A percentile compares a stretch with the other conserved stretches of the same genome.
Evolutionary conservation across 2,888 invertebrate genomes (phyloP).

Genomic region (Chymomyza caudatula): DNA sequence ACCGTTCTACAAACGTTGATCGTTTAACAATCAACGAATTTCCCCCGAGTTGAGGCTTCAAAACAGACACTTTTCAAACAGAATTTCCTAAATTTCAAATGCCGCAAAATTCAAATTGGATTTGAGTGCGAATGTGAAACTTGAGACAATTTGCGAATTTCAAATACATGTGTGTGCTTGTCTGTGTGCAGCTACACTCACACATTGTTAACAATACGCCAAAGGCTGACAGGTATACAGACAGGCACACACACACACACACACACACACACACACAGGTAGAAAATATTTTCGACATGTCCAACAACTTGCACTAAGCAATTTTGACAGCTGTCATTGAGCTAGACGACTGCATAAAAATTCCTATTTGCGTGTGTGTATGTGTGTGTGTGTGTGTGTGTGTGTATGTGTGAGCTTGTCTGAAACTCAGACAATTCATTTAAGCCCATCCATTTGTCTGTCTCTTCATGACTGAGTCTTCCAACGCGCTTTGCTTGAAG

Average conservation of each 20-base stretch:
- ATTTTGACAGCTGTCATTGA: conserved; percentile 68
- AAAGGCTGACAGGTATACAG: neutral
- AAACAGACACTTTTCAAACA: conserved; percentile 19
- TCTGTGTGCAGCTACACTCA: neutral
- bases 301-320: conserved; percentile 52
- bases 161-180: neutral
- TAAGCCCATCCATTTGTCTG: neutral
- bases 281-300: conserved; percentile 40
- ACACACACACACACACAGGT: neutral
- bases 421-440: neutral
- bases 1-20: neutral
- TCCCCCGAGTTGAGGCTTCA: conserved; percentile 35
- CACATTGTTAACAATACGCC: neutral
- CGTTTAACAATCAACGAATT: conserved; percentile 44
- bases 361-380: neutral
- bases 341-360: conserved; percentile 36
- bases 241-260: neutral
- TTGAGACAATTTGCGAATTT: neutral
- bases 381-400: neutral
- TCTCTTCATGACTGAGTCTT: neutral
- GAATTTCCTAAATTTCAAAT: conserved; percentile 23
- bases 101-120: neutral
- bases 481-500: neutral
- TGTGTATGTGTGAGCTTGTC: conserved; percentile 15
- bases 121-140: neutral